These are phyloP conservation scores for Drosophila mojavensis DNA, from an alignment of 1,140 invertebrate genomes.

Conservation along the genomic window DNA sequence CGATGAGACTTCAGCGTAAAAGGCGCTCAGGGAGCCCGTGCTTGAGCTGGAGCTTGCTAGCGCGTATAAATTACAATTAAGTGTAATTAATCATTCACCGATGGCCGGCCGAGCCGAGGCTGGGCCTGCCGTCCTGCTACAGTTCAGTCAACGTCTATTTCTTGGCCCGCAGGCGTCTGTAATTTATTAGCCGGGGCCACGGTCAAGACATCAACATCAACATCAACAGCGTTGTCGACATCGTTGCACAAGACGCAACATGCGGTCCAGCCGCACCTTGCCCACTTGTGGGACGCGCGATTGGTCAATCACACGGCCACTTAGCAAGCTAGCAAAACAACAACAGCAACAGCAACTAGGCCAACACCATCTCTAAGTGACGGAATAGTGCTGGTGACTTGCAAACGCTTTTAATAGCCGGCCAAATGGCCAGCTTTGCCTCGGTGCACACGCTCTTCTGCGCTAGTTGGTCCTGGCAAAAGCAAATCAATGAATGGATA, in stretches of 20 bases:
- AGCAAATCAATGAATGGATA: slow-evolving; percentile 74
- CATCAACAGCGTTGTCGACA: slow-evolving; percentile 20
- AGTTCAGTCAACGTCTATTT: slow-evolving; percentile 5
- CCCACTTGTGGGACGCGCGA: slow-evolving; percentile 29
- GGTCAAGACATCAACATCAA: slow-evolving; percentile 47
- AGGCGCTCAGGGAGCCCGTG: background rate
- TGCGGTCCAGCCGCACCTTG: slow-evolving; percentile 70
- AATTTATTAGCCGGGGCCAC: slow-evolving; percentile 38
- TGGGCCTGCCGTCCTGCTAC: background rate
- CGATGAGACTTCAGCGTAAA: slow-evolving; percentile 55
- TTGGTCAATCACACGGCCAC: slow-evolving; percentile 70
- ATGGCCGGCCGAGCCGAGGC: background rate
- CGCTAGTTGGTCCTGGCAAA: slow-evolving; percentile 60
- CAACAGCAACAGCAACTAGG: slow-evolving; percentile 35
- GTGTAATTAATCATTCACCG: slow-evolving; percentile 72
- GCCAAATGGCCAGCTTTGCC: slow-evolving; percentile 4
- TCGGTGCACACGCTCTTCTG: slow-evolving; percentile 21
- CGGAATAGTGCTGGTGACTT: slow-evolving; percentile 38
- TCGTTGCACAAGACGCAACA: slow-evolving; percentile 55
- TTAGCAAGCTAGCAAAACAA: slow-evolving; percentile 47
- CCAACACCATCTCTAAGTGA: slow-evolving; percentile 18
- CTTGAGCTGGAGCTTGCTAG: slow-evolving; percentile 18
- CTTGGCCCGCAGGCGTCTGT: slow-evolving; percentile 19
- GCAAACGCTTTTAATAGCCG: slow-evolving; percentile 53
- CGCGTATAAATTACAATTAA: slow-evolving; percentile 79